Conservation (phyloP, 2,113 vertebrate species). For the Pseudonaja textilis region DNA sequence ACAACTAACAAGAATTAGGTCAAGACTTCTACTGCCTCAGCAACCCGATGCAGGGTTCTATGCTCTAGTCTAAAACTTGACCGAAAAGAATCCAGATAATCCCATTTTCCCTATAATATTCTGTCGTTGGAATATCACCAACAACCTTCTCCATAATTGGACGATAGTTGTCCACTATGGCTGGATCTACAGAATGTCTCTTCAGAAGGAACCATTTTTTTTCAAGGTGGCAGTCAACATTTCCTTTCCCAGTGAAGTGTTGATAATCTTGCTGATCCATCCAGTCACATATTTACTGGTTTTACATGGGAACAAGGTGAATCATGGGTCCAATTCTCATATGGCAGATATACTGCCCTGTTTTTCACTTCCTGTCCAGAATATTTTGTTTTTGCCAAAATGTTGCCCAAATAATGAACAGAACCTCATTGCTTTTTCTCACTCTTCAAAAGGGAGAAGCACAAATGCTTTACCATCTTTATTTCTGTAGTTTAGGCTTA, state of each 20-base stretch:
- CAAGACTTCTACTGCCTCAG: neutral
- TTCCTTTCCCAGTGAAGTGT: neutral
- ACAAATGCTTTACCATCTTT: neutral
- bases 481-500: neutral
- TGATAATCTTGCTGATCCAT: neutral
- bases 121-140: neutral
- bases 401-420: neutral
- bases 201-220: neutral
- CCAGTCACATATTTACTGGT: neutral
- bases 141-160: neutral
- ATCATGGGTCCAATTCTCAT: neutral
- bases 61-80: neutral
- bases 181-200: neutral
- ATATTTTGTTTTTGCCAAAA: neutral
- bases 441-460: neutral
- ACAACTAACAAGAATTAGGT: neutral
- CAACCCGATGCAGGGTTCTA: neutral
- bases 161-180: neutral
- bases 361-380: neutral
- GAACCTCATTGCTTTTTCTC: neutral
- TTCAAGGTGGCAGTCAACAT: neutral
- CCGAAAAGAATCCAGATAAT: neutral
- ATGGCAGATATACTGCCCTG: neutral
- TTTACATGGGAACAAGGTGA: neutral
- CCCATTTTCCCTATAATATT: neutral